These are phyloP conservation scores for Cnemophilus loriae DNA, from an alignment of 2,113 vertebrate genomes.

Conservation along the genomic window DNA sequence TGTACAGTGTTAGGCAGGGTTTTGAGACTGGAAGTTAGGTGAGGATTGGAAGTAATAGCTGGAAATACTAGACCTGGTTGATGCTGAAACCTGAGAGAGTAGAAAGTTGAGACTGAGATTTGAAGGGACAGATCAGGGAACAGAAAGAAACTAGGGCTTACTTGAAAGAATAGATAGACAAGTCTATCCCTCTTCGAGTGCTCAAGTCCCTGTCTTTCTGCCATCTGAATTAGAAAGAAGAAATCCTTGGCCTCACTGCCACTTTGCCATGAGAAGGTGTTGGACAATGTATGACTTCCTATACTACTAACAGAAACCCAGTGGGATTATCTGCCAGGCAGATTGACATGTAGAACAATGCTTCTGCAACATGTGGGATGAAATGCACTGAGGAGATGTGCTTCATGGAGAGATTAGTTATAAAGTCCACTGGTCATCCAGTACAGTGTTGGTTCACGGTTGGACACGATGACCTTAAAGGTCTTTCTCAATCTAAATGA, in stretches of 20 bases:
- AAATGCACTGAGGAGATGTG: neutral
- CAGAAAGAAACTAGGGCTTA: neutral
- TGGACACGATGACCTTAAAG: rapidly evolving
- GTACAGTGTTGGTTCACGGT: neutral
- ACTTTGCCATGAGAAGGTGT: neutral
- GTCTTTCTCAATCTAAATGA: neutral
- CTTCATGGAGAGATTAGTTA: neutral
- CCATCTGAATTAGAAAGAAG: neutral
- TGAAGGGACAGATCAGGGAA: neutral
- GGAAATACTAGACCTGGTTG: neutral
- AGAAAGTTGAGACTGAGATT: neutral
- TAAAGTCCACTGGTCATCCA: neutral
- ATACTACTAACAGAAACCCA: neutral
- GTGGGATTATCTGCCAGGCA: neutral
- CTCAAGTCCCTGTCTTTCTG: neutral
- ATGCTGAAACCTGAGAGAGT: neutral
- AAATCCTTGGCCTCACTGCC: neutral
- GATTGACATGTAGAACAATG: neutral
- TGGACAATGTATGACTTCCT: neutral
- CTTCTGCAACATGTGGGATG: neutral
- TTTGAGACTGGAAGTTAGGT: neutral
- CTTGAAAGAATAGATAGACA: neutral
- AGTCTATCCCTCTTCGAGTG: neutral
- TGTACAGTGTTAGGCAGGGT: neutral
- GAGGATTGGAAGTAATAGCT: neutral